Evolutionary conservation across 2,888 invertebrate species (phyloP), one percentile per base, ranked within the genome.

Genomic region (Eupelmus urozonus): DNA sequence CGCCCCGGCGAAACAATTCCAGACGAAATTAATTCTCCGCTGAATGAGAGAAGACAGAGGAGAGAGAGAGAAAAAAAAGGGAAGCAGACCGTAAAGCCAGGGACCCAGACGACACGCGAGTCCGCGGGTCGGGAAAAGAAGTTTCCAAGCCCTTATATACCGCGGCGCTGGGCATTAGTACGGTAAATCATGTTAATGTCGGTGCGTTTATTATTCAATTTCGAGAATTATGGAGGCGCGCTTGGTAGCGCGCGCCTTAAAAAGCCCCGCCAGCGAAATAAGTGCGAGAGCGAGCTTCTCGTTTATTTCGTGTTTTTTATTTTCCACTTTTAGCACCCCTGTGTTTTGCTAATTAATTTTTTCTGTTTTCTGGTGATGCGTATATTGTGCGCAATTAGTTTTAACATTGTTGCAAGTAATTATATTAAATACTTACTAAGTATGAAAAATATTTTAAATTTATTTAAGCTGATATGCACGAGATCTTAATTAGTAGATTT

Each of bases 181-280:
- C 63, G 69, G 57, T 74, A 70, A 78, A 78, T 78, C 74, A 70
- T 74, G 70, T 78, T 74, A 78, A 78, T 65, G 70, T 60, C 70
- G 57, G 70, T 74, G 74, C 74, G 78, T 78, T 78, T 78, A 74
- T 78, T 78, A 78, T 78, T 78, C 74, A 74, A 78, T 78, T 78
- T 70, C 34, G 42, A 51, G 74, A 69, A 69, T 78, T 73, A 78
- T n/a, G 49, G 18, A 29, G n/a, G 49, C n/a, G n/a, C n/a, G n/a
- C n/a, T n/a, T n/a, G n/a, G n/a, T n/a, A n/a, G n/a, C n/a, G 25
- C 18, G 49, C 23, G 60, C 49, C 29, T 73, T 73, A 55, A 65
- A 62, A 62, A 53, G 25, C 51, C 11, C 11, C 18, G 20, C n/a
- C 13, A 4, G 29, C 9, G 23, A n/a, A n/a, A n/a, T n/a, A n/a